A percentile compares a stretch with the other conserved stretches of the same genome.
Evolutionary conservation across 2,888 invertebrate species (phyloP).

Genomic region (Cyclophora albipunctata): DNA sequence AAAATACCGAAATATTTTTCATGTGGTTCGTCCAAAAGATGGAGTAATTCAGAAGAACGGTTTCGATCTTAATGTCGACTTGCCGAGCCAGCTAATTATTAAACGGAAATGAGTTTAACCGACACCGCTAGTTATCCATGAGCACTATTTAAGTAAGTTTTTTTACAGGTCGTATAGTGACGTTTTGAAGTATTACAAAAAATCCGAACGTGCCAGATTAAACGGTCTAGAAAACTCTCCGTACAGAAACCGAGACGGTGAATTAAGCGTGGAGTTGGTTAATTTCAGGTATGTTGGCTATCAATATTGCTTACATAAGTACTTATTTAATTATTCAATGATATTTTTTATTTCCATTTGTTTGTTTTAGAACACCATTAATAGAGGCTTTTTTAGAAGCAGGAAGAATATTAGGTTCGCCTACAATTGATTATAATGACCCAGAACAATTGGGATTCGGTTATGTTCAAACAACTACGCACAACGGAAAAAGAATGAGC

Average conservation of each 20-base stretch:
- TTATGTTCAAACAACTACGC: slow-evolving; percentile 76
- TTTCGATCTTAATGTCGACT: too few relatives aligned
- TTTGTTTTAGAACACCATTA: slow-evolving; percentile 51
- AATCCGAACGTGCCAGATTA: slow-evolving; percentile 68
- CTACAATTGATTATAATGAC: slow-evolving; percentile 81
- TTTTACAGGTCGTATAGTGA: slow-evolving; percentile 75
- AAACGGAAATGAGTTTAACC: background rate
- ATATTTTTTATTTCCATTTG: background rate
- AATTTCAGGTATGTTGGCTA: slow-evolving; percentile 40
- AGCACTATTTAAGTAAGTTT: too few relatives aligned
- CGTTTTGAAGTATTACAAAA: slow-evolving; percentile 73
- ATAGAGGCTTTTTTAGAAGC: slow-evolving; percentile 79
- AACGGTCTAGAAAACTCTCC: slow-evolving; percentile 52
- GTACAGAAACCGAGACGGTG: slow-evolving; percentile 74
- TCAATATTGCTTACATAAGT: background rate
- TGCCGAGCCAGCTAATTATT: background rate
- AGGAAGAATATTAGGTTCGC: slow-evolving; percentile 77
- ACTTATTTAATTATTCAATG: background rate
- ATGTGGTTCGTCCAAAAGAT: background rate
- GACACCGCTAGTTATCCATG: too few relatives aligned
- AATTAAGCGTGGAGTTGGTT: slow-evolving; percentile 75
- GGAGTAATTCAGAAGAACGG: background rate
- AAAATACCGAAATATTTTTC: too few relatives aligned
- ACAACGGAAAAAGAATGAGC: slow-evolving; percentile 74
- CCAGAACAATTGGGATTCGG: slow-evolving; percentile 73